Conservation (phyloP, 2,797 vertebrate genomes). For the Chrysocyon brachyurus region DNA sequence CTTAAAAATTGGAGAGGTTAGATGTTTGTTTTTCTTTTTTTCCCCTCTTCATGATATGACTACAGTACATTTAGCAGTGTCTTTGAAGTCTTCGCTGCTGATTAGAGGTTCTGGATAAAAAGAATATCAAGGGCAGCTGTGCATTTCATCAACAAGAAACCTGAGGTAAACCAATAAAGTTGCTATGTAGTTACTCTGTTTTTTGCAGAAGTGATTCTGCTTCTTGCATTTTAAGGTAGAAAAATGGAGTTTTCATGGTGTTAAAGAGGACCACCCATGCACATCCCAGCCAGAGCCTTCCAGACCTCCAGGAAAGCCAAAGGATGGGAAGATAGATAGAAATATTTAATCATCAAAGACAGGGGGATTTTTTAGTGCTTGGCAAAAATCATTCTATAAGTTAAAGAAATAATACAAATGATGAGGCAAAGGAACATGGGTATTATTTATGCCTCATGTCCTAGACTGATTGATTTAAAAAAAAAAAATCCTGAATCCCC, state of each 20-base stretch:
- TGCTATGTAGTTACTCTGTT: slow-evolving; percentile 10
- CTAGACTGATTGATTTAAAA: background rate
- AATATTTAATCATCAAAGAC: background rate
- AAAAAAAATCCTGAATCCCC: background rate
- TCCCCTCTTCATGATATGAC: slow-evolving; percentile 19
- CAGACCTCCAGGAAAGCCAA: slow-evolving; percentile 63
- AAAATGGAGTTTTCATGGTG: background rate
- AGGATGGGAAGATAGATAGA: slow-evolving; percentile 17
- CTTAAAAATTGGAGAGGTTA: slow-evolving; percentile 74
- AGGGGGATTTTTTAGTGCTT: background rate
- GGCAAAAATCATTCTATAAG: slow-evolving; percentile 63
- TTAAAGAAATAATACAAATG: slow-evolving; percentile 42
- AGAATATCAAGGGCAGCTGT: slow-evolving; percentile 68
- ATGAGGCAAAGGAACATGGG: background rate
- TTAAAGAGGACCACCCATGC: background rate
- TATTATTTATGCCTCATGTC: slow-evolving; percentile 53
- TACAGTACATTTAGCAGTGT: slow-evolving; percentile 59
- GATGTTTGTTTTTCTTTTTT: slow-evolving; percentile 56
- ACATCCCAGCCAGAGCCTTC: background rate
- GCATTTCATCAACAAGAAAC: slow-evolving; percentile 64
- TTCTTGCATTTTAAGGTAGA: slow-evolving; percentile 60
- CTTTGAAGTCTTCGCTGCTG: slow-evolving; percentile 66
- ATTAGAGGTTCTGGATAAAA: slow-evolving; percentile 69
- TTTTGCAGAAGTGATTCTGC: slow-evolving; percentile 35
- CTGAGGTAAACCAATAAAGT: background rate